Percentiles rank a stretch among this genome's conserved stretches.
Conservation (phyloP, 2,113 vertebrate species). For the Podarcis raffonei region DNA sequence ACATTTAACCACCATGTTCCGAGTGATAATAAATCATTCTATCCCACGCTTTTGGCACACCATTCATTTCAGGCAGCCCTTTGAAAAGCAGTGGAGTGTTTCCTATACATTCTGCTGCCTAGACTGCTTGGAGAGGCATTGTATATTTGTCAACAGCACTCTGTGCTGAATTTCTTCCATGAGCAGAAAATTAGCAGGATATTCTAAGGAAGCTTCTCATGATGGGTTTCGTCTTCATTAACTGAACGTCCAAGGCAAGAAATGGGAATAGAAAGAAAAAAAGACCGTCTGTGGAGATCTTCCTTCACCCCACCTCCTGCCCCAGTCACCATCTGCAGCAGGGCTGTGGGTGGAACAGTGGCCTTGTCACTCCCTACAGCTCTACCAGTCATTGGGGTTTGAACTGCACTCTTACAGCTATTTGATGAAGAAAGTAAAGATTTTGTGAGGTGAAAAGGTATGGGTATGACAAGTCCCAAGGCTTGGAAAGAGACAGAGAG, state of each 20-base stretch:
- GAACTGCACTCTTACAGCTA: no score
- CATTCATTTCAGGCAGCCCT: slow-evolving; percentile 58
- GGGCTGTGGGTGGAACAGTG: no score
- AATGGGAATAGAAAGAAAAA: no score
- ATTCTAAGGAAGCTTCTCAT: not conserved
- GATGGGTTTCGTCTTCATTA: slow-evolving; percentile 5
- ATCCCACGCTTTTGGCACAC: slow-evolving; percentile 47
- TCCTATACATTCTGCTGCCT: not conserved
- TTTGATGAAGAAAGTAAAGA: no score
- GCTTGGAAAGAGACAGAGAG: no score
- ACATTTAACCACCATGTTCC: slow-evolving; percentile 56
- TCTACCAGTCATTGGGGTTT: no score
- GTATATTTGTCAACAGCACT: not conserved
- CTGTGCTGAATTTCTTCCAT: slow-evolving; percentile 1
- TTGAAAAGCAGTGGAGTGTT: slow-evolving; percentile 22
- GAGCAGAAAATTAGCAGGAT: not conserved
- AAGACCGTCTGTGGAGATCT: no score
- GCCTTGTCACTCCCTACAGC: no score
- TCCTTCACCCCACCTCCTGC: no score
- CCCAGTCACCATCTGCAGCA: no score
- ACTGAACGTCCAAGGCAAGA: not conserved
- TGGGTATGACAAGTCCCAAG: no score
- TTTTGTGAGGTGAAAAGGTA: no score
- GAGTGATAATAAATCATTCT: slow-evolving; percentile 62
- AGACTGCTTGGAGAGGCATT: not conserved